Base-by-base conservation (phyloP, 1,140 invertebrate species). In the Neodiprion virginianus region DNA sequence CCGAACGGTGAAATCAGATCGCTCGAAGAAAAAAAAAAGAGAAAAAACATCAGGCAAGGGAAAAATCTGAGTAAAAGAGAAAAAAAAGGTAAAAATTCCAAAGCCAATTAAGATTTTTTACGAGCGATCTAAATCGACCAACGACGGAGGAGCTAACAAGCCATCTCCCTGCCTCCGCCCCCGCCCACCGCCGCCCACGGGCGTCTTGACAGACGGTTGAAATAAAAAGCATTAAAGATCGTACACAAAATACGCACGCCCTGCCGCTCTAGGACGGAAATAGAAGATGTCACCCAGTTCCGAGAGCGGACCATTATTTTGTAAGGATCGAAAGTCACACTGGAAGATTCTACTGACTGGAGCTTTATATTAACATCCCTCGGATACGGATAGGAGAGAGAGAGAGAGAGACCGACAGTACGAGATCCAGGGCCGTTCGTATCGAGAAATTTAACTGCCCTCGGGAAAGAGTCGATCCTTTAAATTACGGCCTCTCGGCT, bases 231-330 rank as follows among this genome's bases (percentile, higher is more conserved):
- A 61, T 8, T 61, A 61, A 61, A 61, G 53, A 61, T 61, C 53
- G 53, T 61, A 9, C 53, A 61, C 53, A 61, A 61, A 7, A 61
- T 17, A 61, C 53, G 53, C 53, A 61, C 53, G 53, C 53, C 53
- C 53, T 61, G 53, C n/a, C 53, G 53, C 53, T 61, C 53, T 61
- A 61, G 53, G 53, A 61, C 53, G 53, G 53, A 61, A 61, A 61
- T 61, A 61, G 53, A 12, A 61, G 53, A 61, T 61, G 53, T 61
- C 53, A 61, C 53, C 53, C 53, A 61, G 53, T 61, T 61, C 53
- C 53, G 53, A 61, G n/a, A 61, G 53, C 11, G 11, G 11, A 1
- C 53, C 53, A 61, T 61, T 61, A 61, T 61, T 61, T 61, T 61
- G 53, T 61, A 61, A 61, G 5, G 7, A 61, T 61, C 53, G 5